These are phyloP conservation scores for Drosophila parvula DNA, from an alignment of 1,140 invertebrate genomes.

Conservation along the genomic window DNA sequence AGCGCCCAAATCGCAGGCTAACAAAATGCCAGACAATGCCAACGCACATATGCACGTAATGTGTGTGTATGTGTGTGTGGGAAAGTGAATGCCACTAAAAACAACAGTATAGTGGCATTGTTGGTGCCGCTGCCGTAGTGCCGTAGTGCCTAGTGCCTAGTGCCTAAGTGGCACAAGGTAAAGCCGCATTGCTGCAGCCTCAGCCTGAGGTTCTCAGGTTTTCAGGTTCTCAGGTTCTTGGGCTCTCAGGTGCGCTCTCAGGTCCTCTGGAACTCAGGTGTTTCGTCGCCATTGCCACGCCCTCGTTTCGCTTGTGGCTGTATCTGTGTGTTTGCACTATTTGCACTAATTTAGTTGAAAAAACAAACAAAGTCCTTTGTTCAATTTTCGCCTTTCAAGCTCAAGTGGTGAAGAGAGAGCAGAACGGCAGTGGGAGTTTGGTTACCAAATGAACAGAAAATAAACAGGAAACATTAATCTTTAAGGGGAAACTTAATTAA, in stretches of 20 bases:
- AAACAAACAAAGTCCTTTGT: slow-evolving; percentile 81
- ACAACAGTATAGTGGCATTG: slow-evolving; percentile 47
- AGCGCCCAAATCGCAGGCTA: slow-evolving; percentile 73
- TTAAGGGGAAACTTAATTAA: not conserved
- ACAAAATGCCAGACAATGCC: slow-evolving; percentile 77
- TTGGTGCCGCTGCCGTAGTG: slow-evolving; percentile 50
- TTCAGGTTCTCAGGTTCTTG: slow-evolving; percentile 10
- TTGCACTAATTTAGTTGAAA: slow-evolving; percentile 83
- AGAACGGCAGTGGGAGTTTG: slow-evolving; percentile 21
- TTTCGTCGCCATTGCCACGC: slow-evolving; percentile 41
- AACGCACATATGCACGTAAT: slow-evolving; percentile 19
- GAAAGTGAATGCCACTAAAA: slow-evolving; percentile 69
- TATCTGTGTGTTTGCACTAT: slow-evolving; percentile 65
- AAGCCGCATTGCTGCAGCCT: no score
- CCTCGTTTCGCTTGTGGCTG: slow-evolving; percentile 45
- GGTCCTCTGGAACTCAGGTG: slow-evolving; percentile 23
- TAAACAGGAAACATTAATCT: not conserved
- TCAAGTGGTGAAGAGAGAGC: slow-evolving; percentile 41
- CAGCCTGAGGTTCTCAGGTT: slow-evolving; percentile 5
- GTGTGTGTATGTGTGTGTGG: slow-evolving; percentile 24
- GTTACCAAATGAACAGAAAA: slow-evolving; percentile 21
- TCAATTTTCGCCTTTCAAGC: slow-evolving; percentile 79
- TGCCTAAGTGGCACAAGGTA: no score
- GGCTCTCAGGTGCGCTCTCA: slow-evolving; percentile 9
- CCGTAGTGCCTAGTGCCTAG: slow-evolving; percentile 40